Evolutionary conservation across 2,113 vertebrate species (phyloP), one percentile per base, ranked within the genome.

Genomic region (Takifugu bimaculatus): DNA sequence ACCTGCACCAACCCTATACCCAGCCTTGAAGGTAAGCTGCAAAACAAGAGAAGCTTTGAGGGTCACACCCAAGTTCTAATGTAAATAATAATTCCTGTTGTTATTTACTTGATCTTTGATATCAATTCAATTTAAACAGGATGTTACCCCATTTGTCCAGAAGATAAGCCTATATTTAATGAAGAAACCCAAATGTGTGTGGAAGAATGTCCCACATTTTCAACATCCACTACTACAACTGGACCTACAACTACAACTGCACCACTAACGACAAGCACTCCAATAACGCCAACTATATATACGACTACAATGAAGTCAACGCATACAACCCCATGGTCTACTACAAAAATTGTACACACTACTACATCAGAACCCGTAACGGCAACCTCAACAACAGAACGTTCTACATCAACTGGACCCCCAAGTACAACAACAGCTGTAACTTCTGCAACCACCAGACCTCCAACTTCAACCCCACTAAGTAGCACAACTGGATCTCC

Each of bases 71-170:
- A n/a, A 2, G n/a, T 50, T 20, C 20, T 26, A 13, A 25, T 50
- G 15, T n/a, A 47, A 47, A 47, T 15, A n/a, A 15, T 1, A 47
- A 47, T 48, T 15, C 14, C 4, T 48, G 1, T 48, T 5, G 12
- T 15, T 6, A n/a, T 15, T 48, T 14, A 48, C n/a, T 48, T 48
- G 45, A n/a, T 15, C 45, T n/a, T 10, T 15, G 4, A 50, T 20
- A 3, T n/a, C 7, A 50, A 50, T 72, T 0, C 54, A 12, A n/a
- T 50, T 43, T 74, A 57, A 35, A 52, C 54, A 98, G 96, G 96
- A 25, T 99, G 96, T 84, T 99, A 96, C 53, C 96, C 96, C 3
- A 70, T 77, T 47, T 99, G 96, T 74, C 94, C 94, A 4, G 1
- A 77, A 1, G 70, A 93, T 0, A 92, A 75, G 13, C 94, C 94